Conservation (phyloP, 23 tunicate species). For the Ascidia mentula region DNA sequence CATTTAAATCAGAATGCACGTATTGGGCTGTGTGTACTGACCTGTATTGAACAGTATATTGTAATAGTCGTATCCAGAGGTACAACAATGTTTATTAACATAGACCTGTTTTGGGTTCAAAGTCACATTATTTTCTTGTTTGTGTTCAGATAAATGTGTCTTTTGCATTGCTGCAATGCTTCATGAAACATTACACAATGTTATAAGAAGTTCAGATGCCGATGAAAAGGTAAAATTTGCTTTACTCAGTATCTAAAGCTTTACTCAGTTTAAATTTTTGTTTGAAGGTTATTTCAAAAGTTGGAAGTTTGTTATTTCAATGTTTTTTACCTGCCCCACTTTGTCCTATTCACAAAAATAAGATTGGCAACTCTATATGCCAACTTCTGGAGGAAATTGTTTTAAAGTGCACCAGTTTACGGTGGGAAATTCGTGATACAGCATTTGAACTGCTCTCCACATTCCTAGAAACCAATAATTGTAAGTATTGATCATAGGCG, state of each 20-base stretch:
- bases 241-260: no score
- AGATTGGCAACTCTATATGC: not conserved
- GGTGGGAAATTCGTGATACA: not conserved
- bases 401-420: not conserved
- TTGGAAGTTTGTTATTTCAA: not conserved
- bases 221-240: not conserved
- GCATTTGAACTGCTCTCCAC: not conserved
- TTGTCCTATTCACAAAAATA: not conserved
- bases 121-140: not conserved
- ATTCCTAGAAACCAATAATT: no score
- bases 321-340: not conserved
- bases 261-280: not conserved
- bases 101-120: not conserved
- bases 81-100: not conserved
- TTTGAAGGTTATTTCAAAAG: not conserved
- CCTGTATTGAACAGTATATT: not conserved
- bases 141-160: not conserved
- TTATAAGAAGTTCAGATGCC: not conserved
- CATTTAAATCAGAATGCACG: not conserved
- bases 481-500: no score
- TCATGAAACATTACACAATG: not conserved
- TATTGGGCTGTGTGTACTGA: not conserved
- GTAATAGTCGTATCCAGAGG: not conserved
- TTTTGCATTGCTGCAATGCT: not conserved
- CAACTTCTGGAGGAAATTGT: not conserved